Conservation (phyloP, 2,797 vertebrate species). For the Scolopax bukidnonensis region DNA sequence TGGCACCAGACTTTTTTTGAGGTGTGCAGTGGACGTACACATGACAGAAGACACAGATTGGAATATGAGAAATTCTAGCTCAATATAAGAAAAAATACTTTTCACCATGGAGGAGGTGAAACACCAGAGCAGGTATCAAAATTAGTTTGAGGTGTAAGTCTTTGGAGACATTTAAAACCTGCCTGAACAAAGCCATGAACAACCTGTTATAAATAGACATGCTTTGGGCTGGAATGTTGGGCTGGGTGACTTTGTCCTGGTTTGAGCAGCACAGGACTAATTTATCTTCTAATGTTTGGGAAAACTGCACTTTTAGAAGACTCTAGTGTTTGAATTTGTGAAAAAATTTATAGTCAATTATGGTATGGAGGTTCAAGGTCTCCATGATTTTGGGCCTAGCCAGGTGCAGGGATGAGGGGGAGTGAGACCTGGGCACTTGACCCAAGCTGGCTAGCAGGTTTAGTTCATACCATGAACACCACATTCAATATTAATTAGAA, state of each 20-base stretch:
- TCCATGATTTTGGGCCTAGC: not conserved
- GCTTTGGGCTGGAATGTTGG: not conserved
- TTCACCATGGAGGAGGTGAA: not conserved
- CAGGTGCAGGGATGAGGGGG: not conserved
- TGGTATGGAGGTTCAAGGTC: not conserved
- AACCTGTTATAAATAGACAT: not conserved
- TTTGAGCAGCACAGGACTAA: not conserved
- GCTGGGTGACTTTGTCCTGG: not conserved
- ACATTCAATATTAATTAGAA: not conserved
- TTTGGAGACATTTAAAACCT: not conserved
- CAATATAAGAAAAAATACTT: not conserved
- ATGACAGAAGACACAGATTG: not conserved
- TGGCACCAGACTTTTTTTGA: not conserved
- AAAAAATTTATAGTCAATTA: not conserved
- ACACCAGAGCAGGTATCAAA: not conserved
- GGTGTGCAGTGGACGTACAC: accelerated
- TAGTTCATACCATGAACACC: not conserved
- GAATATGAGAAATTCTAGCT: not conserved
- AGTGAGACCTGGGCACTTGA: not conserved
- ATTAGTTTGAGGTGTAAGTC: not conserved
- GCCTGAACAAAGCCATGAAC: not conserved
- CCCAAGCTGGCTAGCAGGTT: not conserved
- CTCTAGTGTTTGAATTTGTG: not conserved
- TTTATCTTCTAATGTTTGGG: not conserved
- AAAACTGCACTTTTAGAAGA: not conserved